Conservation (phyloP, 2,888 invertebrate genomes). For the Pedicia rivosa region DNA sequence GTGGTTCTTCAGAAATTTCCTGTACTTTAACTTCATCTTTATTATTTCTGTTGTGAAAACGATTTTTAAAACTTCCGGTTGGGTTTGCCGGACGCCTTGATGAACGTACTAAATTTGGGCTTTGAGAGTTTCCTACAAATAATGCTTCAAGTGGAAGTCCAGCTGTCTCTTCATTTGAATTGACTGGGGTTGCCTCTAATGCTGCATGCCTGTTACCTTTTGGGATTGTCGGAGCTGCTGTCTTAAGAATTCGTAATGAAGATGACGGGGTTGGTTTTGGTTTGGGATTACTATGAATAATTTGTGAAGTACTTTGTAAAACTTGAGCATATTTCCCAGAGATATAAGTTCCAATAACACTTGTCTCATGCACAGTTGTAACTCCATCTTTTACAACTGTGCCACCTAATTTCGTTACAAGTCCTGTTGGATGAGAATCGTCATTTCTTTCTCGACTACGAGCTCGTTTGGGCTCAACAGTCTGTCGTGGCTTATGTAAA, state of each 20-base stretch:
- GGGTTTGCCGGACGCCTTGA: slow-evolving; percentile 36
- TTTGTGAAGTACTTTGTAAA: slow-evolving; percentile 62
- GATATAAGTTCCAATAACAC: slow-evolving; percentile 77
- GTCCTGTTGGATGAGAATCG: slow-evolving; percentile 56
- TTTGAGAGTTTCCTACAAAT: slow-evolving; percentile 34
- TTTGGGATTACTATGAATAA: slow-evolving; percentile 35
- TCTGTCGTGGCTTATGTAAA: slow-evolving; percentile 31
- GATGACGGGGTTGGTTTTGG: slow-evolving; percentile 50
- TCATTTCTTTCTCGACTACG: slow-evolving; percentile 32
- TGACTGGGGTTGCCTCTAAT: slow-evolving; percentile 36
- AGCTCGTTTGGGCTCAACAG: slow-evolving; percentile 13
- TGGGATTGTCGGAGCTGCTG: slow-evolving; percentile 43
- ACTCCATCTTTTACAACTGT: slow-evolving; percentile 67
- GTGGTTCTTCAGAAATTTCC: slow-evolving; percentile 9
- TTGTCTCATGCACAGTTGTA: slow-evolving; percentile 74
- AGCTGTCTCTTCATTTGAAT: slow-evolving; percentile 38
- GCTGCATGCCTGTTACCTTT: slow-evolving; percentile 15
- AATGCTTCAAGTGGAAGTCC: slow-evolving; percentile 36
- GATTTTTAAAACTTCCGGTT: slow-evolving; percentile 39
- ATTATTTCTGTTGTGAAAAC: slow-evolving; percentile 31
- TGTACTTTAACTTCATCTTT: slow-evolving; percentile 27
- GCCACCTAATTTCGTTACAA: slow-evolving; percentile 72
- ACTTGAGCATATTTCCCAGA: slow-evolving; percentile 81
- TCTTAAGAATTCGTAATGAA: slow-evolving; percentile 55
- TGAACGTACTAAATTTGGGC: slow-evolving; percentile 31